These are phyloP conservation scores for Scotopteryx bipunctaria DNA, from an alignment of 2,888 invertebrate species.

Conservation along the genomic window DNA sequence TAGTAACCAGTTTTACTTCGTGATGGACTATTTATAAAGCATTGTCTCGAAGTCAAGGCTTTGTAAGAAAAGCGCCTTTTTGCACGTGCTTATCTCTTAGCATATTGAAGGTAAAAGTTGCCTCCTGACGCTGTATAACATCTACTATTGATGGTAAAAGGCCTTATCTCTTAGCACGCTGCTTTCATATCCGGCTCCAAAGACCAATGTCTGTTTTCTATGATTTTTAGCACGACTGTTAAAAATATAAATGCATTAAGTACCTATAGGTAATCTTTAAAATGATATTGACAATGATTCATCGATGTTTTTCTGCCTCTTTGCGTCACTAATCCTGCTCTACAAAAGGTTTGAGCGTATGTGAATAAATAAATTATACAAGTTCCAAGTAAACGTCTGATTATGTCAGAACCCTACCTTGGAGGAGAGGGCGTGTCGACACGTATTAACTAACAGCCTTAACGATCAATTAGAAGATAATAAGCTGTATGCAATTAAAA, in stretches of 20 bases:
- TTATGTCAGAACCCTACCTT: conserved; percentile 31
- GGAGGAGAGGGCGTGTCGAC: conserved; percentile 27
- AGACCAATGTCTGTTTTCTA: too few species aligned
- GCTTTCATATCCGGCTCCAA: conserved; percentile 3
- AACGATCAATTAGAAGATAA: conserved; percentile 19
- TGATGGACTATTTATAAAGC: conserved; percentile 12
- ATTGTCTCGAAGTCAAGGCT: conserved; percentile 25
- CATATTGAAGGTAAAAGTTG: too few species aligned
- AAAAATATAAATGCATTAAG: too few species aligned
- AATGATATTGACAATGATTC: too few species aligned
- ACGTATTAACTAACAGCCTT: conserved; percentile 14
- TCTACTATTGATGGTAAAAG: too few species aligned
- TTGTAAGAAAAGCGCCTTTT: conserved; percentile 1
- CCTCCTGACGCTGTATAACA: too few species aligned
- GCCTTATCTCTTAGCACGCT: too few species aligned
- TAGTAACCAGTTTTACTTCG: conserved; percentile 13
- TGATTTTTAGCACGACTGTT: too few species aligned
- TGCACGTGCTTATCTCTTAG: not conserved
- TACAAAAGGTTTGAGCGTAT: conserved; percentile 10
- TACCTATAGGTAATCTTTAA: too few species aligned
- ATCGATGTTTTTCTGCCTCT: not conserved
- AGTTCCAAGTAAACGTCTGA: conserved; percentile 14
- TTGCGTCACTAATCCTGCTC: conserved; percentile 15
- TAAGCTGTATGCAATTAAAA: conserved; percentile 19
- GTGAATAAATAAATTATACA: conserved; percentile 10